These are phyloP conservation scores for Microcebus tavaratra DNA, from an alignment of 2,113 vertebrate species.

Conservation along the genomic window DNA sequence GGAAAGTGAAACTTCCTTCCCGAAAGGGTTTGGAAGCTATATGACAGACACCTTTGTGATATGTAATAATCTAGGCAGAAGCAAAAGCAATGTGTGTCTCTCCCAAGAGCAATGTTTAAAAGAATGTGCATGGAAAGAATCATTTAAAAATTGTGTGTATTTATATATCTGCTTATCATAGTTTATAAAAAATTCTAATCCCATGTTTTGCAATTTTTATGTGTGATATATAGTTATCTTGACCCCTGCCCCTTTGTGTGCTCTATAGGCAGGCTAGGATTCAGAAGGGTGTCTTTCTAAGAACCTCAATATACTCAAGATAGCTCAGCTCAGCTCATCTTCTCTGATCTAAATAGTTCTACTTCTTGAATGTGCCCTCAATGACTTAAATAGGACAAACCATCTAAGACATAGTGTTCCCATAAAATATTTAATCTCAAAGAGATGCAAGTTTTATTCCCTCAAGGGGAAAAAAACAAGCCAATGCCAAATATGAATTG, in stretches of 20 bases:
- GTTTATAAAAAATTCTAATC: constrained; percentile 27
- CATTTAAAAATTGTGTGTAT: background rate
- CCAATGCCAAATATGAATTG: constrained; percentile 44
- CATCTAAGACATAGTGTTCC: constrained; percentile 37
- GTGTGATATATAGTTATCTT: constrained; percentile 7
- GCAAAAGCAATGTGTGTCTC: background rate
- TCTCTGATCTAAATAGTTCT: constrained; percentile 10
- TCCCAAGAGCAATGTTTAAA: background rate
- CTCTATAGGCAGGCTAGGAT: background rate
- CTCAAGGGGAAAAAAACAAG: constrained; percentile 30
- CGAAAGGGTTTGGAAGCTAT: background rate
- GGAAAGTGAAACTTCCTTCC: background rate
- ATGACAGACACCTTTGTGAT: background rate
- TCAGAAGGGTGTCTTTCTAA: constrained; percentile 23
- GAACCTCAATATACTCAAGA: background rate
- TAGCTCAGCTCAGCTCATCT: background rate
- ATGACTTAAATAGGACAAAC: constrained; percentile 14
- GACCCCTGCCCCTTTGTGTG: background rate
- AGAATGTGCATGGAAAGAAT: background rate
- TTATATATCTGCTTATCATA: background rate
- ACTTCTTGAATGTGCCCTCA: background rate
- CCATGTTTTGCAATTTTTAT: constrained; percentile 10
- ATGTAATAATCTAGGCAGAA: background rate
- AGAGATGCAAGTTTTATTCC: constrained; percentile 11
- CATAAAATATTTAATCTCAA: constrained; percentile 44